These are phyloP conservation scores for Aix galericulata DNA, from an alignment of 2,113 vertebrate genomes.

Conservation along the genomic window DNA sequence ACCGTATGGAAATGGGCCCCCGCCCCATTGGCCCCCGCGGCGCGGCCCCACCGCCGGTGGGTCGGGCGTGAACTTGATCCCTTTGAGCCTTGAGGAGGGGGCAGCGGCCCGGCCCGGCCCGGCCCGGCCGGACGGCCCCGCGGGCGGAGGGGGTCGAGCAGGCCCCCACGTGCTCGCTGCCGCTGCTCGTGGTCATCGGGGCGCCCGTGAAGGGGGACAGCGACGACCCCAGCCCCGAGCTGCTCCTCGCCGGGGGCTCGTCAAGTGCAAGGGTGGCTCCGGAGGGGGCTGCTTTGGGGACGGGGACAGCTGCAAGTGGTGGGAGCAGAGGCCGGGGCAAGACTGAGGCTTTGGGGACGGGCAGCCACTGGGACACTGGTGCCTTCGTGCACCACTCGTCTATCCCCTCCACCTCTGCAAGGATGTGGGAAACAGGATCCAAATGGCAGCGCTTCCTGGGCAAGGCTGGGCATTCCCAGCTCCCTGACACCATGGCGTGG, in stretches of 20 bases:
- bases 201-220: background rate
- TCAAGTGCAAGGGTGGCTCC: background rate
- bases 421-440: background rate
- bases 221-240: background rate
- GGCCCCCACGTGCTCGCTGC: background rate
- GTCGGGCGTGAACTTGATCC: conserved; percentile 89
- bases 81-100: background rate
- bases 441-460: rapidly evolving
- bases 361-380: too few species aligned
- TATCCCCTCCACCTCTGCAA: too few species aligned
- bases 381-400: background rate
- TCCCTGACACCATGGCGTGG: rapidly evolving
- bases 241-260: background rate
- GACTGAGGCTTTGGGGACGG: background rate
- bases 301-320: too few species aligned
- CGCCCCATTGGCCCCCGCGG: conserved; percentile 76
- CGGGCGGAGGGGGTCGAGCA: too few species aligned
- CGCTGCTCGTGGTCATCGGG: background rate
- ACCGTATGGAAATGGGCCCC: conserved; percentile 54
- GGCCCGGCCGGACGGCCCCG: too few species aligned
- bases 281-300: too few species aligned
- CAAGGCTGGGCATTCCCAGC: background rate
- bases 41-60: conserved; percentile 74
- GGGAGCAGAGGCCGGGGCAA: background rate
- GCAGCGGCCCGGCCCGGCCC: too few species aligned